Evolutionary conservation across 2,113 vertebrate genomes (phyloP), one percentile per base, ranked within the genome.

Genomic region (Phylloscopus trochiloides): DNA sequence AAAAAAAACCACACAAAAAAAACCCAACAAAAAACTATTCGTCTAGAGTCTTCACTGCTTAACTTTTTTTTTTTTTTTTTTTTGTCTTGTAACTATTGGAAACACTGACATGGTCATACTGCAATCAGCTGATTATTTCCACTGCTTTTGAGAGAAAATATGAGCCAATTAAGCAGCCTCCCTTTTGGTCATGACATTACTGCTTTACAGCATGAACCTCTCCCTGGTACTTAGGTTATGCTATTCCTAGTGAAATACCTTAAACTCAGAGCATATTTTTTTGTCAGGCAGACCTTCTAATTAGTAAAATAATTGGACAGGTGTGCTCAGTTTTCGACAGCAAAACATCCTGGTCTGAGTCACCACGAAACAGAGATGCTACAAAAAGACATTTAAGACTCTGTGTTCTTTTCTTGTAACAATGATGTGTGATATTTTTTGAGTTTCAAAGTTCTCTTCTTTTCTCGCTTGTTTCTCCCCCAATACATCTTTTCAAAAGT

Each of bases 71-170:
- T 8, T 17, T 26, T 16, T 13, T 40, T 40, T 14, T 42, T 55
- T 65, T 80, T 19, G 18, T 76, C 76, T 74, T 82, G 84, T 95
- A 95, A 82, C 89, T 92, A 70, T 92, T 89, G 77, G 89, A 94
- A 96, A 94, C 61, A 36, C 34, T 78, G 54, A 15, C 70, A 79
- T 18, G 88, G 40, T 24, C 62, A 54, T 34, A 52, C 65, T 75
- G 54, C 65, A 84, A 42, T 20, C 45, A 91, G 91, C 43, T 90
- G 13, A 40, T 52, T 65, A 90, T 70, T 93, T 73, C 43, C 48
- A 42, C 52, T 76, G 52, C 70, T 75, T 84, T 57, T 57, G 65
- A 94, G 77, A 84, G 73, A 85, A 81, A 75, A 80, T 58, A 84
- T 34, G 48, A 89, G 65, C 86, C 83, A 90, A 93, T 94, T 78